Evolutionary conservation across 30 jellyfish, hydroid and myxozoan species (phyloP).

Genomic region (Aurelia aurita): DNA sequence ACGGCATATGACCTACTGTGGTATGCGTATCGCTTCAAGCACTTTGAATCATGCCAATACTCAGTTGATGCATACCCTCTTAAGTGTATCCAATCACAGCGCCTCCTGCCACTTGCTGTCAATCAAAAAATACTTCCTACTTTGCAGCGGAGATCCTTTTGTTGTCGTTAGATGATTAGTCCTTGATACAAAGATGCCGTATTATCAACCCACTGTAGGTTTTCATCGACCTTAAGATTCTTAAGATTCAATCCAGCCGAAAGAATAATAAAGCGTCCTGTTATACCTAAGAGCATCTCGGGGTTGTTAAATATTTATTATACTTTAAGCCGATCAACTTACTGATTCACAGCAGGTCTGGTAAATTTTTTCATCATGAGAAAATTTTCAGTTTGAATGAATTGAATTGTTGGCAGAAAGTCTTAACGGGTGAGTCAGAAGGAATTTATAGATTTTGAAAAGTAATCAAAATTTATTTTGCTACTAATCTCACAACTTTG

Average conservation of each 20-base stretch:
- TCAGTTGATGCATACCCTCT: slow-evolving; percentile 12
- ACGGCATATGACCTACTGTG: not conserved
- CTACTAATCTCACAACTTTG: too few relatives aligned
- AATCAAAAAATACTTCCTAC: slow-evolving; percentile 1
- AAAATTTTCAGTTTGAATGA: too few relatives aligned
- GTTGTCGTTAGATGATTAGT: not conserved
- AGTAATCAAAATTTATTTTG: too few relatives aligned
- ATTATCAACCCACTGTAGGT: not conserved
- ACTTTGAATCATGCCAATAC: not conserved
- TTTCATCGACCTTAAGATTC: not conserved
- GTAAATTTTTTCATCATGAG: too few relatives aligned
- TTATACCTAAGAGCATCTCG: not conserved
- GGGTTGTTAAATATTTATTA: too few relatives aligned
- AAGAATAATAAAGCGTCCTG: not conserved
- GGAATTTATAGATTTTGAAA: too few relatives aligned
- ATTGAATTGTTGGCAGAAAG: too few relatives aligned
- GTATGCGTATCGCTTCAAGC: not conserved
- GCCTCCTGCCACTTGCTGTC: slow-evolving; percentile 13
- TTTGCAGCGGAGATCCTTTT: not conserved
- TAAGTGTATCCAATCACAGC: slow-evolving; percentile 19
- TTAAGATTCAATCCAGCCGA: not conserved
- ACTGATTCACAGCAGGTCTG: too few relatives aligned
- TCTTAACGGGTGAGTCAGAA: too few relatives aligned
- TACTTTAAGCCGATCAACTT: too few relatives aligned
- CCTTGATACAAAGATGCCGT: slow-evolving; percentile 7